A percentile compares a stretch with the other conserved stretches of the same genome.
Conservation (phyloP, 2,888 invertebrate genomes). For the Pachycephus smyrnensis region DNA sequence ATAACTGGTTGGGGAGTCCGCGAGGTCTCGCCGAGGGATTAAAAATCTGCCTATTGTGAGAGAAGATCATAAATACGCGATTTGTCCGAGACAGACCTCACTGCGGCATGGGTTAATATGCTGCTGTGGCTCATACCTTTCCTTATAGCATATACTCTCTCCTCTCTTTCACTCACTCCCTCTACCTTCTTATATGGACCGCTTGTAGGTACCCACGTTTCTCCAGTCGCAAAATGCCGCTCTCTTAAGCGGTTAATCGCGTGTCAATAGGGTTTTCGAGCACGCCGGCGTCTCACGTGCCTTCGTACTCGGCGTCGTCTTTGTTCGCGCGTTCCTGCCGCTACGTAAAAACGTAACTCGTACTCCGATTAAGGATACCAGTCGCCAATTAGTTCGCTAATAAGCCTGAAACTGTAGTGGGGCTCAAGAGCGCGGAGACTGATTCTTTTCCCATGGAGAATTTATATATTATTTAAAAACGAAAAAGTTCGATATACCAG, state of each 20-base stretch:
- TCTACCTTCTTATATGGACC: conserved; percentile 9
- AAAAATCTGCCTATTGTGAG: conserved; percentile 59
- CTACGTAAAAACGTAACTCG: not conserved
- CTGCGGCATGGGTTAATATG: conserved; percentile 43
- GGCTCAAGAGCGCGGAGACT: not conserved
- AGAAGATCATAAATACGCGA: conserved; percentile 62
- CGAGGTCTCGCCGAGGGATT: conserved; percentile 46
- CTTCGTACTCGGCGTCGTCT: conserved; percentile 10
- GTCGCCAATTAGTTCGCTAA: not conserved
- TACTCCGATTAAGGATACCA: not conserved
- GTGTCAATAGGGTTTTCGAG: conserved; percentile 37
- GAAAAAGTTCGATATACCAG: not conserved
- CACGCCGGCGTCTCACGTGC: conserved; percentile 17
- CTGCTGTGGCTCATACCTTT: conserved; percentile 21
- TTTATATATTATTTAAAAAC: not conserved
- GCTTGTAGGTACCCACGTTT: conserved; percentile 32
- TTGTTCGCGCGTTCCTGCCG: not conserved
- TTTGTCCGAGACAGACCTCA: conserved; percentile 60
- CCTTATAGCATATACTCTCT: conserved; percentile 16
- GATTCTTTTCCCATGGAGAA: not conserved
- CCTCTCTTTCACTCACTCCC: conserved; percentile 14
- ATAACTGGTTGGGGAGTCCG: conserved; percentile 33
- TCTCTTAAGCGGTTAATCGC: conserved; percentile 52
- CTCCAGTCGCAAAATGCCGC: conserved; percentile 46
- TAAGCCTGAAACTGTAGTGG: not conserved